Evolutionary conservation across 2,113 vertebrate genomes (phyloP), one percentile per base, ranked within the genome.

Genomic region (Halcyon senegalensis): DNA sequence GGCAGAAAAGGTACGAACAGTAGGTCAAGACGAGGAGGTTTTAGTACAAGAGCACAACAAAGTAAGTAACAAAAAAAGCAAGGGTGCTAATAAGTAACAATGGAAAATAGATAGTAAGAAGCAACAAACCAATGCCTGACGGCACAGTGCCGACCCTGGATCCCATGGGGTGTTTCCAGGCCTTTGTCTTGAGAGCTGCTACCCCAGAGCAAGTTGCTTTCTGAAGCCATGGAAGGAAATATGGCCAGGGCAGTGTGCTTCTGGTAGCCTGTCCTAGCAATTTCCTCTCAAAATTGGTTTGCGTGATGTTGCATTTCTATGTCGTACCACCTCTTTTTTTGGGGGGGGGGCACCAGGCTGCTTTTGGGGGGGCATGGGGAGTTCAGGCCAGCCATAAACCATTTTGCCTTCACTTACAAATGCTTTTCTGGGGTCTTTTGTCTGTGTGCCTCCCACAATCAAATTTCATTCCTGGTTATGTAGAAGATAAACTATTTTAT

Each of bases 381-480:
- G 30, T 48, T 66, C 25, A 58, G 35, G 20, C 35, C 13, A 59
- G 43, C 30, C 21, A 23, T 51, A 27, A 74, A 66, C 21, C 31
- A 13, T 70, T 73, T 73, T 50, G 50, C 12, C 19, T 66, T 48
- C 25, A 35, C 11, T 81, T 89, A 30, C 20, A 50, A 30, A 31
- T 41, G 30, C 12, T 35, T 41, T 8, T 72, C 41, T 8, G 5
- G 55, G 14, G 3, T 64, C 31, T 60, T 60, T 39, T 25, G 16
- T 60, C n/a, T 50, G 2, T 3, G 1, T 44, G 60, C 43, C 14
- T 88, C 84, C 25, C 31, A 55, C 14, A 91, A 59, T 5, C 8
- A 43, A 74, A 18, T 48, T 1, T 0, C 2, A 2, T 58, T 62
- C 20, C n/a, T 28, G 27, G 31, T 48, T 44, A 18, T 43, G 18